Conservation (phyloP, 2,113 vertebrate genomes). For the Cynocephalus volans region DNA sequence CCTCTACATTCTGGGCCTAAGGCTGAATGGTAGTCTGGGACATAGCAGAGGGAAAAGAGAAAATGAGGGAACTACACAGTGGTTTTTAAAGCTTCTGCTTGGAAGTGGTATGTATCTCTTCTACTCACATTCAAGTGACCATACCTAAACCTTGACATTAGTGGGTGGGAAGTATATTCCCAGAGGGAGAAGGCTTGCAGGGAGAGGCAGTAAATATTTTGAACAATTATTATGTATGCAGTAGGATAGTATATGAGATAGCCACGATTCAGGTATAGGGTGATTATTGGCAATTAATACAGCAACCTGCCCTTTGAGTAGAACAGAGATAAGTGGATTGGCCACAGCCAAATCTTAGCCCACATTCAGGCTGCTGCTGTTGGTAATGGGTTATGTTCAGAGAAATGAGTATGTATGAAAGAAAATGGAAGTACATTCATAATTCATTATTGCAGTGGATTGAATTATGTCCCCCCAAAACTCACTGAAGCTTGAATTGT, state of each 20-base stretch:
- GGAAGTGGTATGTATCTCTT: neutral
- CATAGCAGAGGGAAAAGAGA: neutral
- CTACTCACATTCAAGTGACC: neutral
- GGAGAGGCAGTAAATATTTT: neutral
- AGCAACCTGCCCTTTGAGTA: neutral
- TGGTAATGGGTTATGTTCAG: neutral
- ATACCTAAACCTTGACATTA: neutral
- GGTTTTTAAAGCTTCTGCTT: conserved; percentile 15
- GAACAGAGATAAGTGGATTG: neutral
- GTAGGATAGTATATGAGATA: neutral
- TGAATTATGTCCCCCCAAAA: no score
- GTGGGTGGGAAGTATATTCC: neutral
- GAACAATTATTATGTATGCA: neutral
- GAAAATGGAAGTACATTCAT: conserved; percentile 9
- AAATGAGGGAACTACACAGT: neutral
- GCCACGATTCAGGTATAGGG: neutral
- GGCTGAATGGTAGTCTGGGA: neutral
- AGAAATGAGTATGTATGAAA: neutral
- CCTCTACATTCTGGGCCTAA: neutral
- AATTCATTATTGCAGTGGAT: neutral
- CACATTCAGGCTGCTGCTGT: neutral
- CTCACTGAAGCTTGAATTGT: no score
- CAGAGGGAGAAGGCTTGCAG: neutral
- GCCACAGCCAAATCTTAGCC: neutral
- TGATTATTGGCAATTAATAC: conserved; percentile 10